A percentile compares a stretch with the other conserved stretches of the same genome.
phyloP scores from a whole-genome alignment of 2,888 invertebrate genomes.

The Microplitis manilae region DNA sequence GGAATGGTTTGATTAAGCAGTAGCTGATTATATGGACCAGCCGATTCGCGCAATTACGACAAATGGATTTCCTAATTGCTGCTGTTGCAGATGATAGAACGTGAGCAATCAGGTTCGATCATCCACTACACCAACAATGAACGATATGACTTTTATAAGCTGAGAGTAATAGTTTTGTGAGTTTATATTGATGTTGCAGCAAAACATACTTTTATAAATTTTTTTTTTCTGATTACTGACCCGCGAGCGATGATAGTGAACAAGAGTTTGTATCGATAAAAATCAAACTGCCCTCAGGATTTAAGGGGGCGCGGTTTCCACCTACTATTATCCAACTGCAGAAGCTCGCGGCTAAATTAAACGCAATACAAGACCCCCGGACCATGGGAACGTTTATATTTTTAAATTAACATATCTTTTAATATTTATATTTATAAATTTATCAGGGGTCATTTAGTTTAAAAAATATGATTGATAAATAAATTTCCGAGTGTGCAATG shows the following conservation, averaged over 20 bases:
- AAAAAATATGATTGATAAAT: too few relatives aligned
- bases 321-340: conserved; percentile 51
- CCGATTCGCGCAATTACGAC: conserved; percentile 69
- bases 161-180: too few relatives aligned
- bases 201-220: too few relatives aligned
- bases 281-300: conserved; percentile 47
- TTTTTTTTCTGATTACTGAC: too few relatives aligned
- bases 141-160: too few relatives aligned
- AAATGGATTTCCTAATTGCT: conserved; percentile 70
- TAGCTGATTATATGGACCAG: conserved; percentile 52
- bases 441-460: too few relatives aligned
- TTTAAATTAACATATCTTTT: too few relatives aligned
- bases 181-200: too few relatives aligned
- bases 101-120: not conserved
- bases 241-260: conserved; percentile 7
- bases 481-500: too few relatives aligned
- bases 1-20: conserved; percentile 62
- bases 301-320: conserved; percentile 43
- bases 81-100: conserved; percentile 25
- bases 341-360: conserved; percentile 49
- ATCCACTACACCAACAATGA: conserved; percentile 14
- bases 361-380: conserved; percentile 37
- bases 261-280: conserved; percentile 48
- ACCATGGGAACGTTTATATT: conserved; percentile 17
- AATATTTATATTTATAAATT: too few relatives aligned